Base-by-base conservation (phyloP, 2,888 invertebrate genomes). In the Oligia latruncula region DNA sequence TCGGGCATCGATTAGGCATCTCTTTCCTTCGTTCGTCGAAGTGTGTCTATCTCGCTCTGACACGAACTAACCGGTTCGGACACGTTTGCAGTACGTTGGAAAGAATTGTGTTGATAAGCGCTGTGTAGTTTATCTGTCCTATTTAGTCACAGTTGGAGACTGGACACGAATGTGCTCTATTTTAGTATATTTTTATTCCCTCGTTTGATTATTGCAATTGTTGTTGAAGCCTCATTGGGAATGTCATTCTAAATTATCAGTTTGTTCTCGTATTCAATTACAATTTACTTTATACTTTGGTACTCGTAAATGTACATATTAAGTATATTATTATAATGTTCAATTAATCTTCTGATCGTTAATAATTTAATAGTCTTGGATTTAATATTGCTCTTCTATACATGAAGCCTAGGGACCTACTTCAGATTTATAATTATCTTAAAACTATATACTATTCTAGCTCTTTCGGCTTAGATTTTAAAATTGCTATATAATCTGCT, bases 51-150 rank as follows among this genome's bases (percentile, higher is more conserved):
- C 92, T 88, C 90, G 75, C 87, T 94, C 92, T 77, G 86, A 86
- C 89, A 87, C 90, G 81, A 90, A 77, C 89, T 90, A 94, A 94
- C 95, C 94, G 94, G 94, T 95, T 91, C 91, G 92, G 91, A 92
- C 92, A 92, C 90, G 92, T 91, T 91, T 91, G 91, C 90, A 87
- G 90, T 90, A 88, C 91, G 90, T 89, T 86, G 84, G 91, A 90
- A 91, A 93, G 92, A 92, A 92, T 91, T 89, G 78, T 81, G 82
- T 81, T 87, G 93, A 93, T 92, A 91, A 89, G 88, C 80, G 76
- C 73, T 67, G 79, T 80, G 79, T 78, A 81, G 52, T 84, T 88
- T 89, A 90, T 90, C 86, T 88, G 85, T 84, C 86, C 89, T 90
- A 90, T 91, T 88, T 89, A 88, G 87, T 88, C 82, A 87, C 78